Base-by-base conservation (phyloP, 2,888 invertebrate genomes). In the Agrochola lota region DNA sequence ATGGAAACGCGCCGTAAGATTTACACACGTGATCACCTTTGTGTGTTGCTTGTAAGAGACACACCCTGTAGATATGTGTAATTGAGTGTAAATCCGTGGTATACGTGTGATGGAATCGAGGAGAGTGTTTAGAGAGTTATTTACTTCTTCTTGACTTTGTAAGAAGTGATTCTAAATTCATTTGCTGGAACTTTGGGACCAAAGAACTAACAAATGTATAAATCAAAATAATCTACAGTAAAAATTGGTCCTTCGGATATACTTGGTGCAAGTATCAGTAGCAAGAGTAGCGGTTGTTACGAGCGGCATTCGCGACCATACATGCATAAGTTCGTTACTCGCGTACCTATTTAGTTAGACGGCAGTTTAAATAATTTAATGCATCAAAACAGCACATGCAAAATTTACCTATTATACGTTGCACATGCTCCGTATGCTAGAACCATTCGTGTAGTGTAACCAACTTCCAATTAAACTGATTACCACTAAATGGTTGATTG, bases 21-120 rank as follows among this genome's bases (percentile, higher is more conserved):
- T 86, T 73, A 86, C 49, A 60, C 40, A 4, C 59, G 9, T 71
- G 57, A 63, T 46, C 49, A 55, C 43, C 70, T 57, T 85, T 85
- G 59, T 67, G 60, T 30, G 57, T 12, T n/a, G 40, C 62, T 67
- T 49, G 68, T 70, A 66, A 59, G 23, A 43, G 35, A 49, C 49
- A 71, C 68, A 52, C 1, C 23, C 57, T 52, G 46, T 59, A 15
- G 1, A 59, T 52, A 46, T 63, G 15, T 15, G 23, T 71, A 52
- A 15, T 23, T 52, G 9, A 20, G 40, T 11, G 57, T 40, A 30
- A 43, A 64, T 73, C 11, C 9, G 4, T 62, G 1, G 7, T 30
- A 52, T 17, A 23, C 6, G n/a, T 40, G 55, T 5, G 17, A 46
- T 64, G 5, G 12, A 46, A 59, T 6, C 2, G 15, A n/a, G 20